Base-by-base conservation (phyloP, 1,140 invertebrate species). In the Riptortus pedestris region DNA sequence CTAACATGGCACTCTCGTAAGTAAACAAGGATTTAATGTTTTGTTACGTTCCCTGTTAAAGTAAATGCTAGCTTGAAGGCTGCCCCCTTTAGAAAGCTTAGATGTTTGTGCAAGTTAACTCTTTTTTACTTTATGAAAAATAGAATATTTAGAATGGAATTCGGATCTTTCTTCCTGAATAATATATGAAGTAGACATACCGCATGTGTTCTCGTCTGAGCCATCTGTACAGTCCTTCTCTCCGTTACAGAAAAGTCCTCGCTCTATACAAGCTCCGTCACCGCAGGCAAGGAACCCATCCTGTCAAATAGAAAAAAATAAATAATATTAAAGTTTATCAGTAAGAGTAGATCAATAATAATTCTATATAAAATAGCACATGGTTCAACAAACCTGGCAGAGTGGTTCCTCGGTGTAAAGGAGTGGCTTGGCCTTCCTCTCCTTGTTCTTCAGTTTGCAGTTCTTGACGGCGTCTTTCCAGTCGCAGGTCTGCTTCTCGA, bases 381-480 rank as follows among this genome's bases (percentile, higher is more conserved):
- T n/a, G n/a, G n/a, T n/a, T n/a, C 5, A 45, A 59, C 60, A 70
- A 67, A 74, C 74, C 67, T 74, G 72, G 74, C 93, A 96, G 24
- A 95, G 79, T 2, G 92, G 92, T 73, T 95, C 91, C 69, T 94
- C 90, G 2, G 92, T 95, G 76, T 87, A 87, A 2, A 95, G 77
- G 64, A 93, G 77, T 61, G 93, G 93, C 73, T 92, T 92, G 14
- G 89, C 84, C 74, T 92, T 91, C 65, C 88, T 84, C 72, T 92
- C 90, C 74, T 93, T 93, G 75, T 85, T 91, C 78, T 92, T 94
- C 71, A 89, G 75, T 71, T 91, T 90, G 76, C 93, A 96, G 74
- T 95, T 95, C 74, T 91, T 93, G 0, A 96, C 92, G 2, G 90
- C 83, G 66, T 87, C 88, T 74, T 93, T 95, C 92, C 92, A 96